A percentile compares a stretch with the other conserved stretches of the same genome.
Conservation (phyloP, 2,113 vertebrate species). For the Microtus oregoni region DNA sequence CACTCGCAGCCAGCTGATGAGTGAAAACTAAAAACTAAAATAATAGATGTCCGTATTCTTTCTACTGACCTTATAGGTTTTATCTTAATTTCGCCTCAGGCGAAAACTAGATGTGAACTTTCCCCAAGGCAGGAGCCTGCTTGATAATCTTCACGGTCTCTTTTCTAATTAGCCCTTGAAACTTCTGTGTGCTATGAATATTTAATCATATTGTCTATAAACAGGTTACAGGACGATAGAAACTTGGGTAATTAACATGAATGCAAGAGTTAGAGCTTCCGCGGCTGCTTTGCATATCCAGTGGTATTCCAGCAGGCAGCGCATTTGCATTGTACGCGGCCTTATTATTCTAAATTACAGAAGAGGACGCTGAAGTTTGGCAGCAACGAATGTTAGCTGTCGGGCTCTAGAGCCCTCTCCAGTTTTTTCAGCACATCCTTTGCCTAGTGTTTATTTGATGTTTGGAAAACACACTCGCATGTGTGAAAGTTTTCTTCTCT, state of each 20-base stretch:
- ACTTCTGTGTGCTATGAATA: not conserved
- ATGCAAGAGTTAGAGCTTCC: not conserved
- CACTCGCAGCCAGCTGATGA: not conserved
- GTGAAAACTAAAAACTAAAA: slow-evolving; percentile 23
- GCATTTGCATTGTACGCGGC: not conserved
- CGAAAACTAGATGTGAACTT: slow-evolving; percentile 8
- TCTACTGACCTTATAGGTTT: not conserved
- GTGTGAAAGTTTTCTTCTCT: slow-evolving; percentile 7
- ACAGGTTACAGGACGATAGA: not conserved
- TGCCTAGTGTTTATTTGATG: not conserved
- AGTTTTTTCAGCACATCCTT: not conserved
- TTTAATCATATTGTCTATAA: not conserved
- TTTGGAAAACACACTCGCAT: not conserved
- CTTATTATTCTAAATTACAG: not conserved
- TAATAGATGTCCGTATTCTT: not conserved
- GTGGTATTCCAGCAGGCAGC: not conserved
- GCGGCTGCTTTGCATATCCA: not conserved
- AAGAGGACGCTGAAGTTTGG: not conserved
- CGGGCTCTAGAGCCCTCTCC: not conserved
- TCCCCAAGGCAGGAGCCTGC: not conserved
- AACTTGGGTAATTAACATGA: not conserved
- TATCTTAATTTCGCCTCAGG: not conserved
- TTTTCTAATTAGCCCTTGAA: not conserved
- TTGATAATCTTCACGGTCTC: not conserved
- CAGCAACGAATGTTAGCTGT: not conserved